These are phyloP conservation scores for Nothocercus nigrocapillus DNA, from an alignment of 2,113 vertebrate genomes.

Conservation along the genomic window DNA sequence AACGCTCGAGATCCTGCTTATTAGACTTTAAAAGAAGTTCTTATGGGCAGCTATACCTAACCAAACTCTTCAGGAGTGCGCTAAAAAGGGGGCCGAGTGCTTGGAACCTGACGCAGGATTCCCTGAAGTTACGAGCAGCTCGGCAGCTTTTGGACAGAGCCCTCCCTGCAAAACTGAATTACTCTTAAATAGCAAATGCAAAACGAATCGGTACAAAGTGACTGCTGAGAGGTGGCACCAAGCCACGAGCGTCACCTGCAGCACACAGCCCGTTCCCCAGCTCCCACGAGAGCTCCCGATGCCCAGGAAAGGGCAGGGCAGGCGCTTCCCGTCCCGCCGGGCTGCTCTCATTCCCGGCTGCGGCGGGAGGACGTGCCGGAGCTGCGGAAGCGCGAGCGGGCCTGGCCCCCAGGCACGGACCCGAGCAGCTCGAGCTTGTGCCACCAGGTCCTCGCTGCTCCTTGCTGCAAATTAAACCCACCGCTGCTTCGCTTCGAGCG, in stretches of 20 bases:
- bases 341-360: background rate
- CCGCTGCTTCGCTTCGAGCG: background rate
- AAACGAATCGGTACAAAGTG: background rate
- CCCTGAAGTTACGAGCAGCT: background rate
- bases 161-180: background rate
- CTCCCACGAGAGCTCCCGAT: background rate
- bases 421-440: background rate
- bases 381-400: fast-evolving
- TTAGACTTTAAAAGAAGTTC: background rate
- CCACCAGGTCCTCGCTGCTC: background rate
- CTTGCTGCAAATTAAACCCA: background rate
- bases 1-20: background rate
- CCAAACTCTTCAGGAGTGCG: background rate
- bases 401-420: background rate
- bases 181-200: background rate
- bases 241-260: background rate
- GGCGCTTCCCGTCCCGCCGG: background rate
- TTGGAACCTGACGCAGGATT: background rate
- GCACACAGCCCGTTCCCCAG: background rate
- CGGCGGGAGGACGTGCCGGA: background rate
- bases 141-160: background rate
- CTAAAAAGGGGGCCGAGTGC: background rate
- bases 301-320: background rate
- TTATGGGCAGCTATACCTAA: background rate
- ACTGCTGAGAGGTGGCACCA: background rate